These are phyloP conservation scores for Heliocidaris tuberculata DNA, from an alignment of 35 echinoderm and acorn worm genomes.

Conservation along the genomic window DNA sequence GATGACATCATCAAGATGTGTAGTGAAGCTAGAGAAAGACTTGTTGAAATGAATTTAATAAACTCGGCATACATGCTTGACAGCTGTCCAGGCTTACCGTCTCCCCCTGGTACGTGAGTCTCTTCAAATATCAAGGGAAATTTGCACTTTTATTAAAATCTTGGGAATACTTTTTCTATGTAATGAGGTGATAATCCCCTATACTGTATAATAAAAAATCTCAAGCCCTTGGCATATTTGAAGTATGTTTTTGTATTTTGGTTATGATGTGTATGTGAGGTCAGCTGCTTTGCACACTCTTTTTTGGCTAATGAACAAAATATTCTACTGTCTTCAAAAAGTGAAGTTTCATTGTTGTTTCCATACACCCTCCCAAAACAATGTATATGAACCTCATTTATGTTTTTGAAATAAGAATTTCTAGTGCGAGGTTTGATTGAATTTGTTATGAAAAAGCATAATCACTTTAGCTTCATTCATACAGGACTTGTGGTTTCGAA, in stretches of 20 bases:
- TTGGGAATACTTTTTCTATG: neutral
- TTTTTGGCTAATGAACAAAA: too few relatives aligned
- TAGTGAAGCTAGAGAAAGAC: slow-evolving; percentile 22
- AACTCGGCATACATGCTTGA: neutral
- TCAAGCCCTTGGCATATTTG: neutral
- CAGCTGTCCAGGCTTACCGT: slow-evolving; percentile 14
- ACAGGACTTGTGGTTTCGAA: too few relatives aligned
- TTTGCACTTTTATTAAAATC: neutral
- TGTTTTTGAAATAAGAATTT: too few relatives aligned
- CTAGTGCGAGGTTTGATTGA: too few relatives aligned
- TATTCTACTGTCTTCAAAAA: too few relatives aligned
- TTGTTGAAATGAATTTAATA: slow-evolving; percentile 27
- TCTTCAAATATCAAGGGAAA: neutral
- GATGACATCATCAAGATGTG: neutral
- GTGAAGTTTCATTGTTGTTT: too few relatives aligned
- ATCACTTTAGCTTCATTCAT: too few relatives aligned
- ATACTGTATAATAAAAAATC: neutral
- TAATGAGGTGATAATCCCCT: neutral
- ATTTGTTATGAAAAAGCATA: too few relatives aligned
- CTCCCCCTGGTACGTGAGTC: neutral
- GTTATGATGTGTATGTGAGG: neutral
- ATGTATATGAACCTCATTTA: too few relatives aligned
- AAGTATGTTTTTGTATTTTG: neutral
- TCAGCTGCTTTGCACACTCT: neutral
- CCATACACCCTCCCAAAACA: too few relatives aligned